Base-by-base conservation (phyloP, 1,140 invertebrate species). In the Drosophila serrata region DNA sequence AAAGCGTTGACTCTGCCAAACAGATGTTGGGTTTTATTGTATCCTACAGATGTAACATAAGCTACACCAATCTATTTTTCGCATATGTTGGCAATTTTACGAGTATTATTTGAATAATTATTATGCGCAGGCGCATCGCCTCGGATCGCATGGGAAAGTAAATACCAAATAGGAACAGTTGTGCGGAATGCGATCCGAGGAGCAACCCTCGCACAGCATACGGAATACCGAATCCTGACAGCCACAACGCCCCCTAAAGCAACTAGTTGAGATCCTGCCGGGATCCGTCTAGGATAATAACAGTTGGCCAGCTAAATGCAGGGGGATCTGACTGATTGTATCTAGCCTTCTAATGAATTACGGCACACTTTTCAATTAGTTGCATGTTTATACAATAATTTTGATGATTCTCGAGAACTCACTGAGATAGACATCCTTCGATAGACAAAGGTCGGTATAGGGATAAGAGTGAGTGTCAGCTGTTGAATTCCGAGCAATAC, bases 291-390 rank as follows among this genome's bases (percentile, higher is more conserved):
- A 22, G 24, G 29, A 37, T 60, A 35, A 68, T 40, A 82, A 78
- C 79, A 78, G 79, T 77, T 81, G 79, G 59, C 24, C 39, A 24
- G 45, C 17, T 24, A 29, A 24, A 29, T 35, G n/a, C 33, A 49
- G 27, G 12, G 43, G 59, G 56, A 58, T 61, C 35, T 46, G 35
- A 12, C 33, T 37, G 70, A 73, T 65, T 40, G 51, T 53, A 67
- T 81, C 74, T 77, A 19, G 27, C 69, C 56, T 84, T 77, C 46
- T 57, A 45, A 68, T 82, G 63, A 87, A 74, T 80, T 88, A 77
- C 79, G 61, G 67, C 84, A 87, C 84, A 84, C 76, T 88, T 77
- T 80, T 63, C 58, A 69, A 82, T 82, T 78, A 78, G 65, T 63
- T 78, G 58, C 74, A 77, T 86, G 79, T 81, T 86, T 75, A 62